Base-by-base conservation (phyloP, 2,888 invertebrate genomes). In the Nasonia oneida region DNA sequence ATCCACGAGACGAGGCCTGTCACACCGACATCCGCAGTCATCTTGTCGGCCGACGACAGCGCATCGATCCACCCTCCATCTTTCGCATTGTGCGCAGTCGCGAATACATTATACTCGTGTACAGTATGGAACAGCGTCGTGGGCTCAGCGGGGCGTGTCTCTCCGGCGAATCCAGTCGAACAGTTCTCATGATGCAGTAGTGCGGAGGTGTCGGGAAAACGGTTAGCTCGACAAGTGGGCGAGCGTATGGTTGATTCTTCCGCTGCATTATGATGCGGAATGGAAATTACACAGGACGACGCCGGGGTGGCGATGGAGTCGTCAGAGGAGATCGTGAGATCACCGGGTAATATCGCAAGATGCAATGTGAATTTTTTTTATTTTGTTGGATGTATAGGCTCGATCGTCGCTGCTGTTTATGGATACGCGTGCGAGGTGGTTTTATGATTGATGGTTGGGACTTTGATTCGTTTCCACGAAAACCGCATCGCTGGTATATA, bases 201-300 rank as follows among this genome's bases (percentile, higher is more conserved):
- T 15, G 82, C 67, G 75, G 75, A 76, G 82, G 82, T 82, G 82
- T 67, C 75, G 67, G 61, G 10, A 61, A 61, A 81, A 23, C 47
- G 37, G 73, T 73, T 61, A n/a, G n/a, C 57, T 33, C 70, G 2
- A 33, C 42, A 18, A 71, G 73, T 73, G 42, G 42, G 42, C 73
- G 75, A 61, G 8, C n/a, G n/a, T 53, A 53, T 29, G 75, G 50
- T 53, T 37, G 18, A 39, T 57, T 33, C 47, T 75, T 81, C 61
- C 64, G n/a, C 29, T 18, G 53, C 5, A 53, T 18, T 15, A 53
- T 18, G 53, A 53, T 18, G 29, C 29, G 75, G 74, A 47, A 75
- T 81, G 75, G 64, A 75, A 81, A 81, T 81, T 74, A 42, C 14
- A 50, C 12, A 10, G 29, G 37, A 47, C 15, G 50, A n/a, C n/a